Base-by-base conservation (phyloP, 2,888 invertebrate genomes). In the Nasonovia ribisnigri region DNA sequence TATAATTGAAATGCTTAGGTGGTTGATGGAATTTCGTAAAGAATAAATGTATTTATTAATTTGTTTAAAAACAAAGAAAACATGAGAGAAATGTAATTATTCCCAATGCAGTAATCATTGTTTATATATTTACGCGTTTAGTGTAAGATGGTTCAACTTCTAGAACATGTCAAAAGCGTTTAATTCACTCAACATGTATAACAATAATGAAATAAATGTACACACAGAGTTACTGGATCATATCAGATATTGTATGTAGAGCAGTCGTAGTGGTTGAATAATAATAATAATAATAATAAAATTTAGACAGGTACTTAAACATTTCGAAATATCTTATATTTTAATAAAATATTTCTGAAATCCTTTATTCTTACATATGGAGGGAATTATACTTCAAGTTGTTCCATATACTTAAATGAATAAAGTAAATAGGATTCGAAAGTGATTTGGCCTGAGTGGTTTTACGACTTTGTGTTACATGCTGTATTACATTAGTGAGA, bases 391-490 rank as follows among this genome's bases (percentile, higher is more conserved):
- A 92, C 20, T 87, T 67, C 26, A 42, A 88, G 48, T 87, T 67
- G 29, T 57, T 91, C 43, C n/a, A 46, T 67, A 87, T 48, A 87
- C 86, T 46, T 46, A 91, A 91, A 91, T 57, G 91, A 92, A 51
- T 48, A 67, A 67, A 77, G 88, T 88, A 92, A 92, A 92, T 92
- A 92, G 77, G 92, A 92, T 89, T 89, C 84, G 57, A 92, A 92
- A 92, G 84, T 92, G 92, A 93, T 90, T 93, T 90, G 89, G 84
- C 5, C 93, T 6, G 84, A 90, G 93, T 84, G 89, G 93, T 90
- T 90, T 93, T 93, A 93, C 93, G 89, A 84, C 84, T 93, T 93
- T 90, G 46, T 90, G 93, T 89, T 77, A 89, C 67, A 92, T 48
- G 54, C 88, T 92, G 84, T 92, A 77, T 92, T 92, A 88, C 88